Conservation (phyloP, 1,140 invertebrate genomes). For the Euura saliciscinereae region DNA sequence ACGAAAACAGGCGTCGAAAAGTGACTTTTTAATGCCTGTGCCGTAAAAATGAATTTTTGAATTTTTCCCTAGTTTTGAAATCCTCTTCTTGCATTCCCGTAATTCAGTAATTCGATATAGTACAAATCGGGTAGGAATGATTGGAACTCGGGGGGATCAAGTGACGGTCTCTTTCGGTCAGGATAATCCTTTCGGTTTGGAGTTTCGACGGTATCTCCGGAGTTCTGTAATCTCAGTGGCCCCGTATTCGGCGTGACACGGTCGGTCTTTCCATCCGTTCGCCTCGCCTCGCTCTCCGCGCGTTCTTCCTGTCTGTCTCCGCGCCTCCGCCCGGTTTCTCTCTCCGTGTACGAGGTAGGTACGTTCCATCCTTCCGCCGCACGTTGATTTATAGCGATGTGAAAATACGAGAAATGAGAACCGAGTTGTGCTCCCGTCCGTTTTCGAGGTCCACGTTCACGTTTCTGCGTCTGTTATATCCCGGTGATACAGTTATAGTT, state of each 20-base stretch:
- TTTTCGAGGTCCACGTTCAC: background rate
- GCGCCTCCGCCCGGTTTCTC: constrained; percentile 7
- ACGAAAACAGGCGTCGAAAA: too few species aligned
- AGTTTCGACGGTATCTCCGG: background rate
- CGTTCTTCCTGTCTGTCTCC: constrained; percentile 39
- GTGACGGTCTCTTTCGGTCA: too few species aligned
- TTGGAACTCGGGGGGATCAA: too few species aligned
- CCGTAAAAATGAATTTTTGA: too few species aligned
- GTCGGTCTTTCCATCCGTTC: background rate
- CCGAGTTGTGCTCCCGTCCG: constrained; percentile 28
- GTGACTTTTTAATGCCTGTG: too few species aligned
- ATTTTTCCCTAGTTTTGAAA: too few species aligned
- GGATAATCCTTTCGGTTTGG: too few species aligned
- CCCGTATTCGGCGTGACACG: background rate
- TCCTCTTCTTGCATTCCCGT: too few species aligned
- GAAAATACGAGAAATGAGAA: constrained; percentile 59
- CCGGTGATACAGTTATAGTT: background rate
- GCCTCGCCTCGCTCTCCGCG: constrained; percentile 24
- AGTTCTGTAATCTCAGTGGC: background rate
- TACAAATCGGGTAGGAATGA: too few species aligned
- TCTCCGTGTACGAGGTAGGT: background rate
- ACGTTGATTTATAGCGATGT: constrained; percentile 56
- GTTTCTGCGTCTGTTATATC: background rate
- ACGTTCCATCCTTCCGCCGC: constrained; percentile 48
- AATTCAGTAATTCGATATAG: too few species aligned